phyloP scores from a whole-genome alignment of 2,113 vertebrate genomes.

The Nyctereutes procyonoides region DNA sequence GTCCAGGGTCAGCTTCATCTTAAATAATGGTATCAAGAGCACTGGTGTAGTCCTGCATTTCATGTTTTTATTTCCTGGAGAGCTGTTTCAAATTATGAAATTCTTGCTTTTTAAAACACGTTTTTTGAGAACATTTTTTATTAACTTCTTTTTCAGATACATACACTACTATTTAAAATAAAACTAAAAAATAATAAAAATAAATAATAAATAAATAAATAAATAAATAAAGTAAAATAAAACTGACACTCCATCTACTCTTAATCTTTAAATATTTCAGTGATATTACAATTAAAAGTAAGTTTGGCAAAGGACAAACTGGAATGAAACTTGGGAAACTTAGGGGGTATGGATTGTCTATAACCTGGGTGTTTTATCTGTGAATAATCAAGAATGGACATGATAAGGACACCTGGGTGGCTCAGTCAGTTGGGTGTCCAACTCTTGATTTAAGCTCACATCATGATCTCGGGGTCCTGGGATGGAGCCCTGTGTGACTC shows the following conservation, averaged over 20 bases:
- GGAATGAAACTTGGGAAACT: not conserved
- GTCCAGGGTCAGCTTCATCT: not conserved
- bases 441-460: not conserved
- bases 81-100: not conserved
- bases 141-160: not conserved
- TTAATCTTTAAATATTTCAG: not conserved
- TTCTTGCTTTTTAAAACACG: not conserved
- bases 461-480: not conserved
- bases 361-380: not conserved
- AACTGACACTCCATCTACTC: not conserved
- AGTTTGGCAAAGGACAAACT: not conserved
- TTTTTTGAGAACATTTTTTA: not conserved
- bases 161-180: not conserved
- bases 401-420: not conserved
- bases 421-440: not conserved
- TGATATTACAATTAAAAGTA: slow-evolving; percentile 16
- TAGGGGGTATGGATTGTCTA: not conserved
- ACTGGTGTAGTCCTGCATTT: not conserved
- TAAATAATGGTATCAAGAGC: not conserved
- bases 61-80: not conserved
- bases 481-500: not conserved
- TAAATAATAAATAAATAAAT: no score
- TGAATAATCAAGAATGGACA: not conserved
- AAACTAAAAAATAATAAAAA: not conserved
- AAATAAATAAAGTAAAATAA: not conserved